phyloP scores from a whole-genome alignment of 2,113 vertebrate genomes.

The Arenaria interpres region DNA sequence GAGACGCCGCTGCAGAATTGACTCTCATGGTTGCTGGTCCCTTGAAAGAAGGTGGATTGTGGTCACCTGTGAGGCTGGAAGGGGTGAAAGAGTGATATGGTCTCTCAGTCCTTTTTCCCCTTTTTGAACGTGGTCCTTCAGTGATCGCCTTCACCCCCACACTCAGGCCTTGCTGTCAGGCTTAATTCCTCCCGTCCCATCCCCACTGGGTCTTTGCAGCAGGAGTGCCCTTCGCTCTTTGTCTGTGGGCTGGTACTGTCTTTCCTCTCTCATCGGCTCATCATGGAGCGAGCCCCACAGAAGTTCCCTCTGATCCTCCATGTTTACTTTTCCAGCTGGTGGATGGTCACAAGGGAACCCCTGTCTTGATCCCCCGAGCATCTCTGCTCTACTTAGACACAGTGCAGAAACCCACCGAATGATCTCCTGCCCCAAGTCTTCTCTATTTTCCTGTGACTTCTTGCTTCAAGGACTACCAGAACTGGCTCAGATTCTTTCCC shows the following conservation, averaged over 20 bases:
- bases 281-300: not conserved
- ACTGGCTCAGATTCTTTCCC: not conserved
- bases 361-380: not conserved
- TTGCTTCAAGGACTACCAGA: not conserved
- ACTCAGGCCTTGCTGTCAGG: not conserved
- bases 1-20: not conserved
- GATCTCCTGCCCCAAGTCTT: not conserved
- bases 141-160: accelerated
- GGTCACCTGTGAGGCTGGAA: not conserved
- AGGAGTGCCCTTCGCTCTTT: not conserved
- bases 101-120: not conserved
- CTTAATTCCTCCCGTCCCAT: not conserved
- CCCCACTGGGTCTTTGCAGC: not conserved
- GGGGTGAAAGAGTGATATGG: not conserved
- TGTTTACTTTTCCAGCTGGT: not conserved
- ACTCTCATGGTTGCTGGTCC: not conserved
- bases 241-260: not conserved
- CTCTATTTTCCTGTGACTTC: not conserved
- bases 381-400: not conserved
- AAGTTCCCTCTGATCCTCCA: not conserved
- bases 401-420: not conserved
- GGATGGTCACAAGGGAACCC: not conserved
- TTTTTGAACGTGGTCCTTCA: not conserved
- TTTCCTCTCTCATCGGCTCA: not conserved
- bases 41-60: not conserved